Evolutionary conservation across 2,888 invertebrate genomes (phyloP).

Genomic region (Pheosia gnoma): DNA sequence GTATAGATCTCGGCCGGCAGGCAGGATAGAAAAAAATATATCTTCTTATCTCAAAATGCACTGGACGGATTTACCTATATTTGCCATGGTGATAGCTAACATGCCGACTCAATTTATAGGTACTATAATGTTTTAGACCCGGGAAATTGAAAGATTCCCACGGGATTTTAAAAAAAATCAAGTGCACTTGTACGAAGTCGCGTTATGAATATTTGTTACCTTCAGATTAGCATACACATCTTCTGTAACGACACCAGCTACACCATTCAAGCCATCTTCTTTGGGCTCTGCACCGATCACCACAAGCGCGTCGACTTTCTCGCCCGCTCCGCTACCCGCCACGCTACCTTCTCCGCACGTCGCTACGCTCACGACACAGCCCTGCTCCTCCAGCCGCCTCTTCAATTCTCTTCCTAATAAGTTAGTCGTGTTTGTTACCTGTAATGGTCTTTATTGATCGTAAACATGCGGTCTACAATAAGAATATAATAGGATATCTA

Average conservation of each 20-base stretch:
- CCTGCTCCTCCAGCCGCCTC: slow-evolving; percentile 52
- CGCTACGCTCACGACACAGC: slow-evolving; percentile 53
- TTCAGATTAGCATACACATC: slow-evolving; percentile 71
- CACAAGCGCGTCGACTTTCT: slow-evolving; percentile 63
- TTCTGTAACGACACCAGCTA: slow-evolving; percentile 60
- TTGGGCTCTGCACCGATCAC: slow-evolving; percentile 64
- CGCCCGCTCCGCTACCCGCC: slow-evolving; percentile 27
- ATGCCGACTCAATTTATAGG: no score
- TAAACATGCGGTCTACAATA: slow-evolving; percentile 9
- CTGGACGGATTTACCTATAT: no score
- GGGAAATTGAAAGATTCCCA: no score
- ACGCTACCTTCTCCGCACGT: slow-evolving; percentile 3
- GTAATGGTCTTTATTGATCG: slow-evolving; percentile 35
- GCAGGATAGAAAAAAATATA: no score
- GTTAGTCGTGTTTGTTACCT: slow-evolving; percentile 66
- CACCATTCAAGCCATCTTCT: slow-evolving; percentile 53
- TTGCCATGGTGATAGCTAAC: no score
- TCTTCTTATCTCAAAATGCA: no score
- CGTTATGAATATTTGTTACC: slow-evolving; percentile 38
- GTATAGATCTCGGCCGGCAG: no score
- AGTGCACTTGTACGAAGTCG: no score
- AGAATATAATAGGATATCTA: no score
- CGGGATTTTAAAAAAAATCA: background rate
- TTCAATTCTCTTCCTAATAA: slow-evolving; percentile 63
- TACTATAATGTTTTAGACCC: no score